Evolutionary conservation across 2,797 vertebrate species (phyloP), one percentile per base, ranked within the genome.

Genomic region (Mus minutoides): DNA sequence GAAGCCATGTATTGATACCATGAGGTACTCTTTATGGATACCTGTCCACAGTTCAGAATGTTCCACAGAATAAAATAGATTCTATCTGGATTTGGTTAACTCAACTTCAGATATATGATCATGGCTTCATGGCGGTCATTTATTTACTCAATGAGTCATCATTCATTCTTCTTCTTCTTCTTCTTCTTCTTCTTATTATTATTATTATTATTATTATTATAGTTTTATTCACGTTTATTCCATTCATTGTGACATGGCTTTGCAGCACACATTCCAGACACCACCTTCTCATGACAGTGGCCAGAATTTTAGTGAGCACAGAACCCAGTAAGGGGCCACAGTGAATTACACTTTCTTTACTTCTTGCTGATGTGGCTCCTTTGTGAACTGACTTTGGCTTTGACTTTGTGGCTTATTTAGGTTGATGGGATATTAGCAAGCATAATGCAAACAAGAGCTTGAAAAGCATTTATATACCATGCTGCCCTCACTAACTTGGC

Each of bases 151-250:
- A 26, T 43, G 40, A 69, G 24, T 37, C 54, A 67, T 82, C 91
- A 54, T 85, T 24, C 67, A 88, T 86, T 93, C 75, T 90, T 93
- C 31, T 96, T 92, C 58, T 52, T 49, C 75, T 37, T n/a, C n/a
- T 86, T 93, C 75, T 90, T 93, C 31, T 96, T 92, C 58, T 52
- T 49, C 75, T 37, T n/a, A n/a, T n/a, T n/a, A n/a, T n/a, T n/a
- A n/a, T n/a, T n/a, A n/a, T n/a, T n/a, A n/a, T n/a, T n/a, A n/a
- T n/a, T n/a, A n/a, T n/a, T n/a, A n/a, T n/a, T 76, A 82, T 89
- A 56, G 91, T 22, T 75, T 88, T 62, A 67, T 76, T 94, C 31
- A 7, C 29, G 80, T 90, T 85, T 71, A 96, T 92, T 92, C 49
- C 43, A 54, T 40, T 96, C 21, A 79, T 43, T 80, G 62, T 91